Conservation (phyloP, 1,140 invertebrate species). For the Ips nitidus region DNA sequence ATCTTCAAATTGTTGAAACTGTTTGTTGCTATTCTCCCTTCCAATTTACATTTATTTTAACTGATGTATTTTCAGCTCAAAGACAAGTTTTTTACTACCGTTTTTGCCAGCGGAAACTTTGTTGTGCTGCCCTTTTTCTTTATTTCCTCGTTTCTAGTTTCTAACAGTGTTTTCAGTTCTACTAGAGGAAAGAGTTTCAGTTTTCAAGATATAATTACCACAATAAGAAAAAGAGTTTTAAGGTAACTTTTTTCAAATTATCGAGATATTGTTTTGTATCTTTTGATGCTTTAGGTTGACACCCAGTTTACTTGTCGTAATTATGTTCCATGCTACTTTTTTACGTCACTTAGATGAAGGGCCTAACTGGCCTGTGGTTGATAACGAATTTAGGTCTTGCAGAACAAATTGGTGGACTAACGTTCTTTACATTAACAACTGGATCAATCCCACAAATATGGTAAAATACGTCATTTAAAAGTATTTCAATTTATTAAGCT, state of each 20-base stretch:
- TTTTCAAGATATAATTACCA: constrained; percentile 15
- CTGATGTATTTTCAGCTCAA: constrained; percentile 16
- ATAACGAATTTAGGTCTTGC: constrained; percentile 40
- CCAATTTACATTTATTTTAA: too few relatives aligned
- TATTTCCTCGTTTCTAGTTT: constrained; percentile 36
- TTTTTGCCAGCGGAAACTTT: constrained; percentile 33
- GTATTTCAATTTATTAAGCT: background rate
- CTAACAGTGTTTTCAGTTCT: constrained; percentile 30
- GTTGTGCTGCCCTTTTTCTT: constrained; percentile 37
- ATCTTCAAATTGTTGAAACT: constrained; percentile 36
- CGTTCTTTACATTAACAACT: constrained; percentile 61
- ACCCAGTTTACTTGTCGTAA: constrained; percentile 34
- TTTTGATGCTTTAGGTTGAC: constrained; percentile 37
- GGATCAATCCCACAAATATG: constrained; percentile 51
- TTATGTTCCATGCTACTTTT: constrained; percentile 39
- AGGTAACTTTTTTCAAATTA: constrained; percentile 16
- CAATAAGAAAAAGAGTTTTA: constrained; percentile 32
- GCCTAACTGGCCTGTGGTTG: constrained; percentile 42
- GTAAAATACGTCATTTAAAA: constrained; percentile 33
- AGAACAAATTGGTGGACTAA: constrained; percentile 54
- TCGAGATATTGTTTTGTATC: too few relatives aligned
- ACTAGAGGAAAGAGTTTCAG: constrained; percentile 29
- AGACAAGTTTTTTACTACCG: constrained; percentile 9
- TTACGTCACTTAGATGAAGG: constrained; percentile 39
- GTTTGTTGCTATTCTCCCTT: constrained; percentile 9